These are phyloP conservation scores for Drosophila pegasa DNA, from an alignment of 2,888 invertebrate species.

Conservation along the genomic window DNA sequence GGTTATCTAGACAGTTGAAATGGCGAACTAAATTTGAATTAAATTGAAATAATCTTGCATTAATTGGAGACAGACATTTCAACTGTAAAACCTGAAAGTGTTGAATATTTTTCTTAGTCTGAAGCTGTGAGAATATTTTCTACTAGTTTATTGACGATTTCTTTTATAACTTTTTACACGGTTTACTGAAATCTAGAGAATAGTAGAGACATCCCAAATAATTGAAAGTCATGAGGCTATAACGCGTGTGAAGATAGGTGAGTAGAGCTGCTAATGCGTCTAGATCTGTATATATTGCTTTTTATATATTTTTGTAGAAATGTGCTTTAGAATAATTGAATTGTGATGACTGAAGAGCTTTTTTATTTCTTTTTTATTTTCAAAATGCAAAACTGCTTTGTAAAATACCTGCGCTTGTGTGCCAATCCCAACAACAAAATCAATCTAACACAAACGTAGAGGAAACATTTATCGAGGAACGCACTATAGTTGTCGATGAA, in stretches of 20 bases:
- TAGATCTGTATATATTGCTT: not conserved
- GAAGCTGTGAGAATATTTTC: conserved; percentile 8
- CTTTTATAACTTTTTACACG: conserved; percentile 50
- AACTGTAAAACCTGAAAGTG: conserved; percentile 27
- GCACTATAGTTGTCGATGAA: conserved; percentile 84
- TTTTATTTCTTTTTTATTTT: conserved; percentile 66
- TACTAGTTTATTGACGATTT: conserved; percentile 45
- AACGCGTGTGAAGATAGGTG: conserved; percentile 84
- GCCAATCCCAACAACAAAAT: conserved; percentile 52
- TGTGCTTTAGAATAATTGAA: conserved; percentile 27
- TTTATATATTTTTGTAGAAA: not conserved
- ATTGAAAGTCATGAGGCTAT: conserved; percentile 84
- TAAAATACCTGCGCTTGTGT: conserved; percentile 66
- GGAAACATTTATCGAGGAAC: conserved; percentile 84
- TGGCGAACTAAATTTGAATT: conserved; percentile 21
- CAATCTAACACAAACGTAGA: conserved; percentile 68
- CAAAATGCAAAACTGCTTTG: conserved; percentile 68
- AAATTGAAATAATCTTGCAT: not conserved
- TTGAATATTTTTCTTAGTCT: not conserved
- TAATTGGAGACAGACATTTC: conserved; percentile 54
- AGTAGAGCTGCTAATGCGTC: conserved; percentile 44
- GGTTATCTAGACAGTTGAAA: conserved; percentile 52
- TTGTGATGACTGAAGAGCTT: conserved; percentile 44
- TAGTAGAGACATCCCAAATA: conserved; percentile 84
- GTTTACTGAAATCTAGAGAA: conserved; percentile 78